Base-by-base conservation (phyloP, 2,888 invertebrate species). In the Pardosa pseudoannulata region DNA sequence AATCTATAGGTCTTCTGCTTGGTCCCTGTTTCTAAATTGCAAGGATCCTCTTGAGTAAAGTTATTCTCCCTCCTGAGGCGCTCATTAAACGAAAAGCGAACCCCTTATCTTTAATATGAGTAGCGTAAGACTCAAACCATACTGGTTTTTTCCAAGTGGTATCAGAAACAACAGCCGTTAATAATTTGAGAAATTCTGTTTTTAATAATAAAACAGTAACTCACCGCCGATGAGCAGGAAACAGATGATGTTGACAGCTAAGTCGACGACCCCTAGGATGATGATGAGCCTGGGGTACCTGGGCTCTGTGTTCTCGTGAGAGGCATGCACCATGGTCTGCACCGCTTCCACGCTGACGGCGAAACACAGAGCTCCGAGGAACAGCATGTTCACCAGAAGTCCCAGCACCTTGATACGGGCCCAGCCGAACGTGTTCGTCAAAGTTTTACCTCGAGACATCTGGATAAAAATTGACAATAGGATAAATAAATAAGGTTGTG, bases 401-500 rank as follows among this genome's bases (percentile, higher is more conserved):
- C 95, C 95, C 7, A 97, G 93, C n/a, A 97, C 95, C 90, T 97
- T 96, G 74, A 97, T 95, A 88, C 97, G 94, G 1, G 96, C 96
- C 97, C 97, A 97, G 9, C 97, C 97, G 90, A 97, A 97, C 0
- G 97, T 97, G 91, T 97, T 97, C 88, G 95, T 94, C 82, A 97
- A 93, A 88, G 93, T 92, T 89, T 95, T 95, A 3, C 91, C 94
- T 89, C 91, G 93, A 90, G 92, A 92, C 90, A 93, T 91, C 93
- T 93, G 90, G 73, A 89, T n/a, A n/a, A n/a, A n/a, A n/a, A n/a
- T n/a, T n/a, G n/a, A n/a, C n/a, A n/a, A n/a, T n/a, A n/a, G n/a
- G n/a, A n/a, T n/a, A n/a, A n/a, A n/a, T n/a, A n/a, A n/a, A n/a
- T n/a, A n/a, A n/a, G n/a, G n/a, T n/a, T n/a, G n/a, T n/a, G n/a